These are phyloP conservation scores for Rhynchotus rufescens DNA, from an alignment of 2,797 vertebrate genomes.

Conservation along the genomic window DNA sequence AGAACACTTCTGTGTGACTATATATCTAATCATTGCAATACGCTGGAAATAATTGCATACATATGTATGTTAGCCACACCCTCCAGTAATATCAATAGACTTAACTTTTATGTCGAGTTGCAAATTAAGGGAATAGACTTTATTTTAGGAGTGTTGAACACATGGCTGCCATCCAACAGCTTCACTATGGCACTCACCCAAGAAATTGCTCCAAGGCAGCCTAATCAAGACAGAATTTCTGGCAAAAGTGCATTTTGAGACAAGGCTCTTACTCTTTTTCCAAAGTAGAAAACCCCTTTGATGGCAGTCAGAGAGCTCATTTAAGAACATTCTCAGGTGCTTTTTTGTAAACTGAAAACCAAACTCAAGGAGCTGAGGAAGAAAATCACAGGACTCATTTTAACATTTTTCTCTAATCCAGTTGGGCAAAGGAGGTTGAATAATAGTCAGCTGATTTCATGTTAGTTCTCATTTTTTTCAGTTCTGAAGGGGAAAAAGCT, in stretches of 20 bases:
- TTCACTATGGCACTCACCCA: slow-evolving; percentile 47
- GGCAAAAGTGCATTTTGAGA: slow-evolving; percentile 42
- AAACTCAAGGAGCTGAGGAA: not conserved
- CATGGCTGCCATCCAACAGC: slow-evolving; percentile 44
- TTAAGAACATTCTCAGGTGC: slow-evolving; percentile 44
- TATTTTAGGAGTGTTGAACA: slow-evolving; percentile 52
- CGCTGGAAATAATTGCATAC: slow-evolving; percentile 57
- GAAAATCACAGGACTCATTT: slow-evolving; percentile 24
- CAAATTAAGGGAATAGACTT: slow-evolving; percentile 63
- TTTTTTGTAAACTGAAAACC: slow-evolving; percentile 6
- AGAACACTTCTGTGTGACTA: slow-evolving; percentile 9
- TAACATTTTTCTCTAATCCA: slow-evolving; percentile 15
- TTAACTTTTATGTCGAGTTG: slow-evolving; percentile 36
- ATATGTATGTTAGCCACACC: slow-evolving; percentile 39
- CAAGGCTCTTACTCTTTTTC: slow-evolving; percentile 56
- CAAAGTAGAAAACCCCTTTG: slow-evolving; percentile 38
- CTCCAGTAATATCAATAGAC: slow-evolving; percentile 42
- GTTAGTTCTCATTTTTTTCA: slow-evolving; percentile 41
- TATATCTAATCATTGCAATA: not conserved
- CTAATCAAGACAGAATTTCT: slow-evolving; percentile 51
- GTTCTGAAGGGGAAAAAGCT: slow-evolving; percentile 29
- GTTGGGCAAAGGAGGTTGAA: slow-evolving; percentile 9
- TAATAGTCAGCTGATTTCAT: slow-evolving; percentile 57
- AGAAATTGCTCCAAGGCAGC: slow-evolving; percentile 35
- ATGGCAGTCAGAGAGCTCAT: slow-evolving; percentile 3